Percentiles rank a stretch among this genome's conserved stretches.
Evolutionary conservation across 53 echinoderm and acorn worm genomes (phyloP).

Genomic region (Holothuria leucospilota): DNA sequence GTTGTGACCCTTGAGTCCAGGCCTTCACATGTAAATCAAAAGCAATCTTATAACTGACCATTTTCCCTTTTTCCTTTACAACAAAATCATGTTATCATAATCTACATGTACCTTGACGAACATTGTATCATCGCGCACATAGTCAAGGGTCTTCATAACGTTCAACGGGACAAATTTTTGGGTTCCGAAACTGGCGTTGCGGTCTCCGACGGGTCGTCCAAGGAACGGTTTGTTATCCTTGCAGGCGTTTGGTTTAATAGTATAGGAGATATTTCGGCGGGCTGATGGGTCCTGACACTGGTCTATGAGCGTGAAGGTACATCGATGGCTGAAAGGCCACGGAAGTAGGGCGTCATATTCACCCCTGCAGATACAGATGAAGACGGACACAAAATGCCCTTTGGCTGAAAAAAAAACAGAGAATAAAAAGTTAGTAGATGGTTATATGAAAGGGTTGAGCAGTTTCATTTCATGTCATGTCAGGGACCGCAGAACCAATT

Average conservation of each 20-base stretch:
- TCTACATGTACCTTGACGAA: slow-evolving; percentile 96
- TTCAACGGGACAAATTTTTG: slow-evolving; percentile 96
- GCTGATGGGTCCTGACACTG: slow-evolving; percentile 98
- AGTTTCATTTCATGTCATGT: too few species aligned
- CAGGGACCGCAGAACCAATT: too few species aligned
- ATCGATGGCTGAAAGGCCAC: slow-evolving; percentile 94
- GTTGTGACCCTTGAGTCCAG: too few species aligned
- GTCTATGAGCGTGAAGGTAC: slow-evolving; percentile 95
- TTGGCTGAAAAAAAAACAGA: slow-evolving; percentile 70
- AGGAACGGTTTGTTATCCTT: slow-evolving; percentile 99
- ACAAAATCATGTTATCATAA: slow-evolving; percentile 92
- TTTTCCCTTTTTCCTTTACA: slow-evolving; percentile 23
- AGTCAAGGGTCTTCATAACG: slow-evolving; percentile 92
- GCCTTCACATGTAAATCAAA: too few species aligned
- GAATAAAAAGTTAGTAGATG: too few species aligned
- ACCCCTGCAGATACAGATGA: slow-evolving; percentile 88
- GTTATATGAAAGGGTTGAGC: too few species aligned
- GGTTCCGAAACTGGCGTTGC: slow-evolving; percentile 98
- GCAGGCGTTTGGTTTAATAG: slow-evolving; percentile 92
- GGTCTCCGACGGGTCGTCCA: slow-evolving; percentile 88
- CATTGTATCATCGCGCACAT: slow-evolving; percentile 96
- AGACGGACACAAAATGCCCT: slow-evolving; percentile 96
- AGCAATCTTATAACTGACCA: too few species aligned
- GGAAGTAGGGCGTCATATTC: slow-evolving; percentile 97
- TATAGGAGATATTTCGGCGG: slow-evolving; percentile 94